Base-by-base conservation (phyloP, 1,140 invertebrate species). In the Eueides isabella region DNA sequence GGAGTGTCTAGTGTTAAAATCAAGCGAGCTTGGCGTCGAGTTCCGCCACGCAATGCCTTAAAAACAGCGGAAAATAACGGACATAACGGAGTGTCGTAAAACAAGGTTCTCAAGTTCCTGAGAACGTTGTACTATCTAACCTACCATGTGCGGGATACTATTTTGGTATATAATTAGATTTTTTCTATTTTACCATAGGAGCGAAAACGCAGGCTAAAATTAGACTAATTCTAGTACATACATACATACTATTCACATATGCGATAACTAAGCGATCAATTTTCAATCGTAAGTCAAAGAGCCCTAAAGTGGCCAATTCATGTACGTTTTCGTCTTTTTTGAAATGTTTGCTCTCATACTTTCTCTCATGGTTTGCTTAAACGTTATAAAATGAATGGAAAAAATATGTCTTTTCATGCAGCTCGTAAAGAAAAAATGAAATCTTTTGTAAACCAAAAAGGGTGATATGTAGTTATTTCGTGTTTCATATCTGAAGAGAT, bases 321-420 rank as follows among this genome's bases (percentile, higher is more conserved):
- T 23, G 48, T 55, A 26, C 23, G 48, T 55, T 55, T 55, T 55
- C 48, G 19, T 55, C 48, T 23, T 23, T 55, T 55, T 55, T 55
- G 19, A 26, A 55, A 55, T 55, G 23, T 55, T 26, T n/a, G n/a
- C 48, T 26, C 48, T 55, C 48, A 55, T 26, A 55, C 23, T 12
- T 55, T 2, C 48, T 12, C 48, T 26, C 26, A 55, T 55, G 48
- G 48, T 55, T 55, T 55, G 48, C 48, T 26, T 26, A 55, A 55
- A 55, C 48, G 23, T 23, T 11, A 55, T 55, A 11, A 55, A 55
- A 23, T 55, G 23, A 26, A 55, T 23, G 67, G 48, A 55, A 35
- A 55, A 28, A 69, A 69, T n/a, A 61, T 69, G 67, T 48, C 55
- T 69, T 69, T 69, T 69, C 67, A 61, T 69, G 31, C 31, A 69